These are phyloP conservation scores for Grus americana DNA, from an alignment of 2,113 vertebrate species.

Conservation along the genomic window DNA sequence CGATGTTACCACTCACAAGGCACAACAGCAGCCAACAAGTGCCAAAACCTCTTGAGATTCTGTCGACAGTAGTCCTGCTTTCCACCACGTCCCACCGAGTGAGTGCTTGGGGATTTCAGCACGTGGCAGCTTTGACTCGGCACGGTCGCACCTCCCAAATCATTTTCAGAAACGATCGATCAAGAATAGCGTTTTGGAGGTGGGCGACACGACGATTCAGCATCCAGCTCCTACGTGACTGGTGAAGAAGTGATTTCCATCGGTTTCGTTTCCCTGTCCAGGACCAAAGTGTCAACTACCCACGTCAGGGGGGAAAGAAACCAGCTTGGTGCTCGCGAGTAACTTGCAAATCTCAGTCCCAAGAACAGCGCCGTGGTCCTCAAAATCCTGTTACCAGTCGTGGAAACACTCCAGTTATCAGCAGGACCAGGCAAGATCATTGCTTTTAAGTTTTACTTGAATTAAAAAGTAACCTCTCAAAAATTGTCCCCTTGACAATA, in stretches of 20 bases:
- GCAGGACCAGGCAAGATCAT: neutral
- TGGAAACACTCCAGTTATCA: neutral
- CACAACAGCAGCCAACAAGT: neutral
- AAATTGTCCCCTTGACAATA: fast-evolving
- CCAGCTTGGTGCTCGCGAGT: neutral
- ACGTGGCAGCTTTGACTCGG: fast-evolving
- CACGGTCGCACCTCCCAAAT: fast-evolving
- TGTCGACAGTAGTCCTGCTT: fast-evolving
- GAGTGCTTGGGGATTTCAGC: neutral
- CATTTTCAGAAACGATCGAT: neutral
- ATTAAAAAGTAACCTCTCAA: neutral
- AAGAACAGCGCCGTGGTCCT: neutral
- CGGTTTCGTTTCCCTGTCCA: neutral
- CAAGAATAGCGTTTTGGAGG: neutral
- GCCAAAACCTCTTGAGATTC: fast-evolving
- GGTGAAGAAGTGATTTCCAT: neutral
- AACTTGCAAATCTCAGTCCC: neutral
- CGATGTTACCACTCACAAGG: fast-evolving
- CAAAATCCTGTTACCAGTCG: neutral
- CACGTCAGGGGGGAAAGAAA: neutral
- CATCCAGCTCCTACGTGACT: neutral
- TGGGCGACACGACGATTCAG: neutral
- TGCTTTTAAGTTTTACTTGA: neutral
- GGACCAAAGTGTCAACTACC: neutral
- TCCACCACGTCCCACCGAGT: neutral